Percentiles rank a stretch among this genome's conserved stretches.
Conservation (phyloP, 2,888 invertebrate genomes). For the Anaspis maculata region DNA sequence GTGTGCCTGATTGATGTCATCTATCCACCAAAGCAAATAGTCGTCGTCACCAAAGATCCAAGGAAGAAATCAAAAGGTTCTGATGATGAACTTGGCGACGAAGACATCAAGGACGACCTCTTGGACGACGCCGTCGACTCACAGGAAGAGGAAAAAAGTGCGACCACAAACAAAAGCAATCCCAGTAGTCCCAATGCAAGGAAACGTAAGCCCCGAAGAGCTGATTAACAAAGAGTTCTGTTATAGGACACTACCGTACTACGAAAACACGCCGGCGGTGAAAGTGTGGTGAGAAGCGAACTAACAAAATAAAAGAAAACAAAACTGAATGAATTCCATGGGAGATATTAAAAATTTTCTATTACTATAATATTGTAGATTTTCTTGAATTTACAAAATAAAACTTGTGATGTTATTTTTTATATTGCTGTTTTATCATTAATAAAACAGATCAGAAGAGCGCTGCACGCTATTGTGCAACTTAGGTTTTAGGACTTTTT, state of each 20-base stretch:
- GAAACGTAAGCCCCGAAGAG: slow-evolving; percentile 67
- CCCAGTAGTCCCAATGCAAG: slow-evolving; percentile 51
- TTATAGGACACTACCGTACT: too few relatives aligned
- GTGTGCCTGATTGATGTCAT: slow-evolving; percentile 82
- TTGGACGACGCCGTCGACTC: slow-evolving; percentile 48
- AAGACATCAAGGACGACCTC: slow-evolving; percentile 60
- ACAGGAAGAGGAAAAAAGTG: slow-evolving; percentile 24
- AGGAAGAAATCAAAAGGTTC: slow-evolving; percentile 37
- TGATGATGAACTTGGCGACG: slow-evolving; percentile 45
- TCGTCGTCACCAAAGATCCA: slow-evolving; percentile 28
- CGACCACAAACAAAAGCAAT: slow-evolving; percentile 19
- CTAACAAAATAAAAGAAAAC: slow-evolving; percentile 9
- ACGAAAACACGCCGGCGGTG: too few relatives aligned
- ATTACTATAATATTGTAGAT: slow-evolving; percentile 11
- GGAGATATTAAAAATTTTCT: slow-evolving; percentile 10
- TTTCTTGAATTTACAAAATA: slow-evolving; percentile 11
- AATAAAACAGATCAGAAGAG: too few relatives aligned
- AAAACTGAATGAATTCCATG: slow-evolving; percentile 3
- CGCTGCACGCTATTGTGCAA: too few relatives aligned
- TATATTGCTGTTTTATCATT: too few relatives aligned
- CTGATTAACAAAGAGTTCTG: slow-evolving; percentile 17
- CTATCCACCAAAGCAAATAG: slow-evolving; percentile 63
- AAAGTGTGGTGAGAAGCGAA: slow-evolving; percentile 5
- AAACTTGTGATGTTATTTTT: slow-evolving; percentile 15
- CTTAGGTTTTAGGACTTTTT: too few relatives aligned